Evolutionary conservation across 2,888 invertebrate genomes (phyloP), one percentile per base, ranked within the genome.

Genomic region (Ornithoptera priamus): DNA sequence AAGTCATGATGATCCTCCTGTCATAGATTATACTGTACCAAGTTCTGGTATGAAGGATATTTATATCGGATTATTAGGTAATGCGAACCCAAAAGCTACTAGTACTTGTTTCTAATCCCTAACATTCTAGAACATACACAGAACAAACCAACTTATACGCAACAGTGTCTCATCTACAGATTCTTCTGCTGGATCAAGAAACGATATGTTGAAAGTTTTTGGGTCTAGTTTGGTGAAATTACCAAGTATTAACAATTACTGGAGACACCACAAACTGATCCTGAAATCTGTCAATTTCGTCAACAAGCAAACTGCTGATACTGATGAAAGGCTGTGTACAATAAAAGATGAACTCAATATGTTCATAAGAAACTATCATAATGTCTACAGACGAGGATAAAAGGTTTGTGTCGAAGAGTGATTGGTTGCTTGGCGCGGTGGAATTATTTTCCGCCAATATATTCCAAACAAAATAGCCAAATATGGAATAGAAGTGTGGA

Each of bases 401-500:
- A 57, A 66, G 39, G 22, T 66, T n/a, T 65, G 62, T 46, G 62
- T 66, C 17, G 61, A 69, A 24, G 57, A 69, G 62, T 69, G 42
- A 20, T 24, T 69, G 22, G 39, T 67, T n/a, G 36, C 60, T 61
- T 67, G 67, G 62, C 69, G 70, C 30, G 67, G 72, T 20, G 57
- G 70, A 65, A 56, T 72, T 18, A 62, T 72, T 15, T 73, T 72
- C 60, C 53, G 70, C 4, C 72, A 72, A 53, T 72, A 72, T 24
- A 75, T 73, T 50, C 72, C 72, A 39, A 36, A 36, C 8, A 36
- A 36, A 36, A 1, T 1, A 36, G 36, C 36, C 36, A 36, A 36
- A 36, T 73, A 74, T 50, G 73, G 73, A 8, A 73, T 74, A 7
- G 72, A 73, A 79, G 69, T 81, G 15, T 82, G 78, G 72, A 80